Evolutionary conservation across 2,888 invertebrate species (phyloP).

Genomic region (Latrodectus elegans): DNA sequence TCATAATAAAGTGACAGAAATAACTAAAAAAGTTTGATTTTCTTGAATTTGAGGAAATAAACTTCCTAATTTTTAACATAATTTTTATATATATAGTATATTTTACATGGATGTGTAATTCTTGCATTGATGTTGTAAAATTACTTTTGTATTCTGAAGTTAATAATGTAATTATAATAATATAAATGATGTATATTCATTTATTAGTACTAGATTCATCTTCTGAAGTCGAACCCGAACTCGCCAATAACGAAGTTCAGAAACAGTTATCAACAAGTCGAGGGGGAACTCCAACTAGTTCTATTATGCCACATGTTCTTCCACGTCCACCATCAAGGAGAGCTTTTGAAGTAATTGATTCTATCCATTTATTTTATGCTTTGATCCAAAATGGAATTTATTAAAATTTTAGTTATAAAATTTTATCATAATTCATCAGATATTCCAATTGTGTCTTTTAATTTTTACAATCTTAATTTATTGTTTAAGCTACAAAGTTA

Average conservation of each 20-base stretch:
- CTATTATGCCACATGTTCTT: slow-evolving; percentile 61
- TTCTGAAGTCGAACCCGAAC: slow-evolving; percentile 62
- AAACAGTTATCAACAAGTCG: slow-evolving; percentile 62
- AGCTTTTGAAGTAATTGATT: slow-evolving; percentile 69
- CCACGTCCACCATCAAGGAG: slow-evolving; percentile 72
- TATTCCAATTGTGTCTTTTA: too few species aligned
- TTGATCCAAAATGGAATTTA: too few species aligned
- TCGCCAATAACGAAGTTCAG: slow-evolving; percentile 52
- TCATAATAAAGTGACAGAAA: too few species aligned
- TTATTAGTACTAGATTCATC: slow-evolving; percentile 42
- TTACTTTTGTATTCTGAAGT: too few species aligned
- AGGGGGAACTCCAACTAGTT: slow-evolving; percentile 68
- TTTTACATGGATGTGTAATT: not conserved
- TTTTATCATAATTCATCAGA: too few species aligned
- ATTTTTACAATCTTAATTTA: too few species aligned
- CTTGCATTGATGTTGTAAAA: too few species aligned
- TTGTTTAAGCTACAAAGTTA: too few species aligned
- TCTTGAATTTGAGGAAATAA: too few species aligned
- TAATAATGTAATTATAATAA: too few species aligned
- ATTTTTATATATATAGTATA: not conserved
- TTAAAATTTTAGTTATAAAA: too few species aligned
- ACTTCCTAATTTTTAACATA: not conserved
- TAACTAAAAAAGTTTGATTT: too few species aligned
- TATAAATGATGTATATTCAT: not conserved
- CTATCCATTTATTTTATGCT: not conserved